Evolutionary conservation across 2,797 vertebrate species (phyloP), one percentile per base, ranked within the genome.

Genomic region (Phataginus tricuspis): DNA sequence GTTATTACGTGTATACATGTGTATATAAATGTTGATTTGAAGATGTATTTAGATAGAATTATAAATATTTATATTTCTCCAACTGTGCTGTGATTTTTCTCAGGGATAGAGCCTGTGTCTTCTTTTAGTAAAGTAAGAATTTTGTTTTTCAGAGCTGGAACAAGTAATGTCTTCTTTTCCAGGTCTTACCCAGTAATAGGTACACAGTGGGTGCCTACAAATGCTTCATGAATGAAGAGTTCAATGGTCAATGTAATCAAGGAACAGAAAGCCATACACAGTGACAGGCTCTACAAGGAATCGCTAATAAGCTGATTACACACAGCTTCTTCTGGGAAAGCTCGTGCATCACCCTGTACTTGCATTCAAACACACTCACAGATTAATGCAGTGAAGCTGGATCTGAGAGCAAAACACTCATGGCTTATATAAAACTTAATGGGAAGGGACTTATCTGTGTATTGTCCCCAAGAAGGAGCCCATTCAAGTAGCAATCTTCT

Each of bases 41-140:
- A 94, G 77, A 89, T 71, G n/a, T 66, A 93, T 92, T 94, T 96
- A 92, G n/a, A 95, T 85, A 94, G 86, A 93, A 93, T 96, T 93
- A 93, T 94, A 95, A 96, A 93, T 97, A 96, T 91, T 91, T 90
- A 68, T 96, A 90, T 92, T 75, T 95, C 42, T 23, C 87, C 85
- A 95, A 95, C 61, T 94, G 71, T 95, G 75, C 85, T 92, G 69
- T 83, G 74, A 93, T 95, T 96, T 96, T 97, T 89, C 79, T 86
- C 64, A 95, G 95, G 87, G 64, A 37, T 95, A 93, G 42, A 89
- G 42, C 94, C 61, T 79, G 49, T 71, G 37, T 61, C 66, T 79
- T 85, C 42, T 96, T 90, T 96, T 45, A 79, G 45, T 39, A 14
- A 96, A 91, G 78, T 72, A 96, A 91, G 96, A 96, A 34, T 53